phyloP scores from a whole-genome alignment of 2,888 invertebrate species.

The Tortrix viridana region DNA sequence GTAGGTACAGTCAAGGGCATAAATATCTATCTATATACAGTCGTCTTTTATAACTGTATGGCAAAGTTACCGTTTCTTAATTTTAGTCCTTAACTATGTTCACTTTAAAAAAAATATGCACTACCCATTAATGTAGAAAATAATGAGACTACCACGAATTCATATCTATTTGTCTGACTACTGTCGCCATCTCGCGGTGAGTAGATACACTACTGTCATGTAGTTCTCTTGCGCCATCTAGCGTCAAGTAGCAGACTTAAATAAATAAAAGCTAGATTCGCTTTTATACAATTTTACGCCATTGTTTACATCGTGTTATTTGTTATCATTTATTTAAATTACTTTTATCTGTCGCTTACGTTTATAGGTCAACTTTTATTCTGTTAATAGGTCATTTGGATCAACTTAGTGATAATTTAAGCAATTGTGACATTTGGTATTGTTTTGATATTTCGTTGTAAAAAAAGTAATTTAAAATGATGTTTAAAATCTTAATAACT shows the following conservation, averaged over 20 bases:
- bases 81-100: no score
- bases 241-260: conserved; percentile 8
- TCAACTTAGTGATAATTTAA: conserved; percentile 5
- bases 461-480: not conserved
- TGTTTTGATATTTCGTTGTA: not conserved
- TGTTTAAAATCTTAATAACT: not conserved
- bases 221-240: conserved; percentile 10
- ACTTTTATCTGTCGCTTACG: conserved; percentile 16
- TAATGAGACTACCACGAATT: not conserved
- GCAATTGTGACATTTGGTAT: not conserved
- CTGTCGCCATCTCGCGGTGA: conserved; percentile 36
- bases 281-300: not conserved
- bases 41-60: no score
- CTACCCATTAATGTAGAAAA: no score
- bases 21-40: no score
- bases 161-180: not conserved
- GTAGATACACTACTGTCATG: conserved; percentile 3
- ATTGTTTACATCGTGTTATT: conserved; percentile 13
- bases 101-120: no score
- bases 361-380: conserved; percentile 20
- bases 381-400: conserved; percentile 8
- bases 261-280: not conserved
- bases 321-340: conserved; percentile 16
- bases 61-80: no score
- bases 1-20: no score